These are phyloP conservation scores for Babylonia areolata DNA, from an alignment of 1,140 invertebrate species.

Conservation along the genomic window DNA sequence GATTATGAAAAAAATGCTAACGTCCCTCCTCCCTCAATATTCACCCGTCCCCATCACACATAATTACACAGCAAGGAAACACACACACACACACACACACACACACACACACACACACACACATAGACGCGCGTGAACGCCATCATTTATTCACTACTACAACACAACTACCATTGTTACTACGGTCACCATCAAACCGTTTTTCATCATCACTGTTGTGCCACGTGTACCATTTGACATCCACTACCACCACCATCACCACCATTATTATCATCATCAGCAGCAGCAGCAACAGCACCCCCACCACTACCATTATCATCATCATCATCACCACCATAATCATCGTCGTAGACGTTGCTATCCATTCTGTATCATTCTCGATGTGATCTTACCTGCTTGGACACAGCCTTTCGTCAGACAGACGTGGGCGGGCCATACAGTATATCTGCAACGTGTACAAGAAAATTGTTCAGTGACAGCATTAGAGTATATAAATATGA, in stretches of 20 bases:
- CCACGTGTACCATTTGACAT: not conserved
- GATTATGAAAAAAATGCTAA: too few species aligned
- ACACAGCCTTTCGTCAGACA: not conserved
- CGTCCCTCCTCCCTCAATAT: too few species aligned
- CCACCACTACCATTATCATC: not conserved
- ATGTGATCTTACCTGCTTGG: not conserved
- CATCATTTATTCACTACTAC: too few species aligned
- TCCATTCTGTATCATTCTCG: not conserved
- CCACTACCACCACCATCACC: not conserved
- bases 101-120: not conserved
- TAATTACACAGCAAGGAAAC: too few species aligned
- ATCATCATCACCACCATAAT: not conserved
- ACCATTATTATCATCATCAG: not conserved
- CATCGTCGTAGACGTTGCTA: not conserved
- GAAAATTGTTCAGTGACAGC: too few species aligned
- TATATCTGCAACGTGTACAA: not conserved
- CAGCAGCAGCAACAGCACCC: not conserved
- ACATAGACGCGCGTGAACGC: not conserved
- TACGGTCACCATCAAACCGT: not conserved
- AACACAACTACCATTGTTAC: too few species aligned
- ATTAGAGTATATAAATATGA: too few species aligned
- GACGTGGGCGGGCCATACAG: not conserved
- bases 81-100: too few species aligned
- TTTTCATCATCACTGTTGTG: not conserved
- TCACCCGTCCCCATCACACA: too few species aligned